A percentile compares a stretch with the other conserved stretches of the same genome.
Evolutionary conservation across 2,113 vertebrate species (phyloP).

Genomic region (Solea solea): DNA sequence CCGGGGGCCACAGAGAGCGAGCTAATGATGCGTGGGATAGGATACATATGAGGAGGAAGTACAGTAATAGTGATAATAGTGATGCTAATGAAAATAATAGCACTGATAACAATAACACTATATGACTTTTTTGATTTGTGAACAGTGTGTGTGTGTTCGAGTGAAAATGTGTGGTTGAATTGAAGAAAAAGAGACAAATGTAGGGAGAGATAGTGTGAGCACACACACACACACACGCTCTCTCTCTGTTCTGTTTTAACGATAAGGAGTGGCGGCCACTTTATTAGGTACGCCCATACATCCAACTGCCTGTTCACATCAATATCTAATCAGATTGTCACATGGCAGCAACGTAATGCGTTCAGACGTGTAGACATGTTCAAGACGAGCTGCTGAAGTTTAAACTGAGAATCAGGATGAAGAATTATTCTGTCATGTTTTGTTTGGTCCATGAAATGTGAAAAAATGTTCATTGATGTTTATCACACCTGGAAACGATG

Average conservation of each 20-base stretch:
- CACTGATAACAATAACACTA: conserved; percentile 70
- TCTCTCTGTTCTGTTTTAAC: conserved; percentile 43
- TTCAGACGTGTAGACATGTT: too few relatives aligned
- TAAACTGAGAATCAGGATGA: too few relatives aligned
- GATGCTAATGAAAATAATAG: conserved; percentile 75
- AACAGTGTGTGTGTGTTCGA: conserved; percentile 1
- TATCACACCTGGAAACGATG: too few relatives aligned
- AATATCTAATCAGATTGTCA: too few relatives aligned
- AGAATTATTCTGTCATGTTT: too few relatives aligned
- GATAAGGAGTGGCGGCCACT: not conserved
- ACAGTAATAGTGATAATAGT: conserved; percentile 79
- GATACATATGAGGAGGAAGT: conserved; percentile 75
- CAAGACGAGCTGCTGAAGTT: too few relatives aligned
- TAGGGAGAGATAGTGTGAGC: not conserved
- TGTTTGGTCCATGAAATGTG: too few relatives aligned
- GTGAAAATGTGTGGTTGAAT: conserved; percentile 5
- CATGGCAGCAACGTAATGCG: too few relatives aligned
- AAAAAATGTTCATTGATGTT: too few relatives aligned
- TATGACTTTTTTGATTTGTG: conserved; percentile 67
- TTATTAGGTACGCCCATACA: too few relatives aligned
- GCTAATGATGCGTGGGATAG: conserved; percentile 83
- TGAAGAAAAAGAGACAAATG: not conserved
- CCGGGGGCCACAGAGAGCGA: conserved; percentile 69
- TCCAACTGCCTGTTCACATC: too few relatives aligned
- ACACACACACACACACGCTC: conserved; percentile 40